Conservation (phyloP, 2,888 invertebrate genomes). For the Cryptocephalus primarius region DNA sequence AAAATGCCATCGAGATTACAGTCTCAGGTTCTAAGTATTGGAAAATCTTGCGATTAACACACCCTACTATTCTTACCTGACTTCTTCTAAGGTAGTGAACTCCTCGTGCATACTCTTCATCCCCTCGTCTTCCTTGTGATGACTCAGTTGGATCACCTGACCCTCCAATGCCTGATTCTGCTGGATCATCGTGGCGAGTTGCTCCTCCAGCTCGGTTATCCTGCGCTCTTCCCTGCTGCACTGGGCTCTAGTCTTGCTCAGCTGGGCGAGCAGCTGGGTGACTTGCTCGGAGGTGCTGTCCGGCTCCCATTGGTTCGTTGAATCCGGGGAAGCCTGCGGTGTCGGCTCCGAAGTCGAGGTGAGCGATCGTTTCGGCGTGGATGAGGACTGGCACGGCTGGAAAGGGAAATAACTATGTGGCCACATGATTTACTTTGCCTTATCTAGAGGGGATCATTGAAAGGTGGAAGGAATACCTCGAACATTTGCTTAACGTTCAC, state of each 20-base stretch:
- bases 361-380: background rate
- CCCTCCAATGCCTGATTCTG: slow-evolving; percentile 63
- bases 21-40: no score
- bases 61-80: slow-evolving; percentile 45
- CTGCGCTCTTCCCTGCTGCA: slow-evolving; percentile 56
- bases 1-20: no score
- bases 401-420: background rate
- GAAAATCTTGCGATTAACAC: no score
- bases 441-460: no score
- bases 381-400: background rate
- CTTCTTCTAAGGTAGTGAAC: slow-evolving; percentile 73
- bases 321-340: background rate
- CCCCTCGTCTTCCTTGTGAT: slow-evolving; percentile 51
- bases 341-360: background rate
- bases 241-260: slow-evolving; percentile 44
- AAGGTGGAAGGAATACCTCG: no score
- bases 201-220: slow-evolving; percentile 66
- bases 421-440: no score
- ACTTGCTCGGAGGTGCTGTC: slow-evolving; percentile 32
- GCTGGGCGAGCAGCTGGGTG: slow-evolving; percentile 51
- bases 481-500: no score
- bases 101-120: slow-evolving; percentile 77
- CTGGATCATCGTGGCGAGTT: slow-evolving; percentile 56
- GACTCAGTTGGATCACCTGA: slow-evolving; percentile 51
- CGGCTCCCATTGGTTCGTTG: slow-evolving; percentile 7